Evolutionary conservation across 1,140 invertebrate genomes (phyloP).

Genomic region (Dreissena rostriformis): DNA sequence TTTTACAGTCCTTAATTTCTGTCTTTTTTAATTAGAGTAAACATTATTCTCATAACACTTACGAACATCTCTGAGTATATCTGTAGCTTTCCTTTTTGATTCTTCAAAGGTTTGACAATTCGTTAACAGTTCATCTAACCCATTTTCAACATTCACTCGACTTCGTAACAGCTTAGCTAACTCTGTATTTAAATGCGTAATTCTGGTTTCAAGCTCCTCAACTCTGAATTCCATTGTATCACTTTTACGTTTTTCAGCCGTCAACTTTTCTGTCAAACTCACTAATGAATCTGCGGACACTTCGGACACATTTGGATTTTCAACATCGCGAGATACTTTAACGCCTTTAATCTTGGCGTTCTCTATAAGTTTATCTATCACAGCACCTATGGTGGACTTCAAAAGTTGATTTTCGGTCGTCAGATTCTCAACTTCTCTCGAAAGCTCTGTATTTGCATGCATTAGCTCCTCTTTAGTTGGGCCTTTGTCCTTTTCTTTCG

Average conservation of each 20-base stretch:
- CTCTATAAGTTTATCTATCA: slow-evolving; percentile 64
- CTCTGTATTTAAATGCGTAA: slow-evolving; percentile 74
- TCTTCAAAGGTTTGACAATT: slow-evolving; percentile 67
- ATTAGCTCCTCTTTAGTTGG: slow-evolving; percentile 61
- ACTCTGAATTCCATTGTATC: slow-evolving; percentile 65
- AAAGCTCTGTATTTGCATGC: slow-evolving; percentile 67
- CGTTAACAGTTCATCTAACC: slow-evolving; percentile 66
- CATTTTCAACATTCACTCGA: slow-evolving; percentile 71
- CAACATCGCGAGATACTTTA: slow-evolving; percentile 42
- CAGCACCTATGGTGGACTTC: slow-evolving; percentile 57
- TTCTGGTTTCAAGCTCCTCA: slow-evolving; percentile 77
- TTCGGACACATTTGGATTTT: slow-evolving; percentile 57
- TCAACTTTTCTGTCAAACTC: slow-evolving; percentile 51
- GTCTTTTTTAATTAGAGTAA: too few species aligned
- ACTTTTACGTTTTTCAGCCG: slow-evolving; percentile 61
- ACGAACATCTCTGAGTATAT: slow-evolving; percentile 71
- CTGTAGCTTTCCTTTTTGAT: slow-evolving; percentile 65
- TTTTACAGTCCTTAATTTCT: too few species aligned
- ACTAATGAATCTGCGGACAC: slow-evolving; percentile 64
- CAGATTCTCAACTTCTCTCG: slow-evolving; percentile 59
- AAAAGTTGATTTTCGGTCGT: slow-evolving; percentile 65
- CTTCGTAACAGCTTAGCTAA: slow-evolving; percentile 71
- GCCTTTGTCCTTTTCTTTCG: slow-evolving; percentile 37
- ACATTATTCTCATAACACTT: slow-evolving; percentile 49
- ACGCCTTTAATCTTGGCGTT: slow-evolving; percentile 63